A percentile compares a stretch with the other conserved stretches of the same genome.
These are phyloP conservation scores for Anolis sagrei DNA, from an alignment of 2,113 vertebrate genomes.

Conservation along the genomic window DNA sequence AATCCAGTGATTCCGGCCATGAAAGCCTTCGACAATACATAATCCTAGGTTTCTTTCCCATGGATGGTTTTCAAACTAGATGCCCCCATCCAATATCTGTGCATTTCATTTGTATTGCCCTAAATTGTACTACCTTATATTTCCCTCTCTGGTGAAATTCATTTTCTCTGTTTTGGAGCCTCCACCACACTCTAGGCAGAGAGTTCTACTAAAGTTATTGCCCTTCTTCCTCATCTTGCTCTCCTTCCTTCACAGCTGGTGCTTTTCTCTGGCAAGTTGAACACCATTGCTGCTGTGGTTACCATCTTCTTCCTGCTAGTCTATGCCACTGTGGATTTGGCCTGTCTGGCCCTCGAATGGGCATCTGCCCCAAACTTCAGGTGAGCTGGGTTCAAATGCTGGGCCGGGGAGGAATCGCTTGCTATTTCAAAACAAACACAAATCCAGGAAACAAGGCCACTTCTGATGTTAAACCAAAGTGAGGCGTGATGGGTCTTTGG, in stretches of 20 bases:
- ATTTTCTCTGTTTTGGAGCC: too few relatives aligned
- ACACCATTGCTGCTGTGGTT: conserved; percentile 90
- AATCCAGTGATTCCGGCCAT: too few relatives aligned
- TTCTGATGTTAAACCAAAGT: neutral
- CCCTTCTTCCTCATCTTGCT: too few relatives aligned
- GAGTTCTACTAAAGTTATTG: too few relatives aligned
- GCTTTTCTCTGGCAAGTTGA: conserved; percentile 91
- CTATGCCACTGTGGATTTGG: conserved; percentile 89
- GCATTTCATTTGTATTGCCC: too few relatives aligned
- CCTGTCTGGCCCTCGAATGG: conserved; percentile 91
- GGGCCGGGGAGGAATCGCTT: neutral
- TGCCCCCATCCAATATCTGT: too few relatives aligned
- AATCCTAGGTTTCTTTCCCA: too few relatives aligned
- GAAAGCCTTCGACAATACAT: too few relatives aligned
- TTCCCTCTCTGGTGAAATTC: too few relatives aligned
- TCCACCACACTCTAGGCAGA: too few relatives aligned
- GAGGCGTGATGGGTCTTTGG: neutral
- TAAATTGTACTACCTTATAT: too few relatives aligned
- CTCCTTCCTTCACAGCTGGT: conserved; percentile 78
- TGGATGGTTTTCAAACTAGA: too few relatives aligned
- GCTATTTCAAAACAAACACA: neutral
- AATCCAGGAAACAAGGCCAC: neutral
- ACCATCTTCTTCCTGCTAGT: conserved; percentile 93
- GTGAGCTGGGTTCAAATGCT: conserved; percentile 53
- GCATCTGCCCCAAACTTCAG: conserved; percentile 92